phyloP scores from a whole-genome alignment of 1,140 invertebrate genomes.

The Dufourea novaeangliae region DNA sequence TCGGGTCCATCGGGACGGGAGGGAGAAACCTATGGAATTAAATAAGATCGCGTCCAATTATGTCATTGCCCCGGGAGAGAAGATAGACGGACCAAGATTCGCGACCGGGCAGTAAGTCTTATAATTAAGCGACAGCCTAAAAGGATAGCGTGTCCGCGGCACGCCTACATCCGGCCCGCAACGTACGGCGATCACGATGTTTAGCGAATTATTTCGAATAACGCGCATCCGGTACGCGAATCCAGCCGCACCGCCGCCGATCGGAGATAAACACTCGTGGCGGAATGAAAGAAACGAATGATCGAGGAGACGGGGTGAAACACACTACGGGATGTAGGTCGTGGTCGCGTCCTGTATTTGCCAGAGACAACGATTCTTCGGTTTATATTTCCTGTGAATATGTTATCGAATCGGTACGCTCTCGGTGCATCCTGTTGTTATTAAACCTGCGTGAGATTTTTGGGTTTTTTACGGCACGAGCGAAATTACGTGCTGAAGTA shows the following conservation, averaged over 20 bases:
- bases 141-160: constrained; percentile 20
- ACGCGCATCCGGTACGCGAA: constrained; percentile 9
- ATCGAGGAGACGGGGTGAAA: background rate
- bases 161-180: constrained; percentile 39
- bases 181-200: constrained; percentile 24
- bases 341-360: background rate
- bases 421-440: background rate
- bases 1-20: too few relatives aligned
- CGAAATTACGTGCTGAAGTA: too few relatives aligned
- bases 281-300: background rate
- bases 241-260: too few relatives aligned
- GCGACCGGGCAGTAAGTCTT: background rate
- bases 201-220: constrained; percentile 32
- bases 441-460: too few relatives aligned
- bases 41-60: background rate
- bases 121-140: constrained; percentile 36
- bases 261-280: background rate
- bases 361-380: background rate
- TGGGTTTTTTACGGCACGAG: too few relatives aligned
- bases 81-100: background rate
- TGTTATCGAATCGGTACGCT: background rate
- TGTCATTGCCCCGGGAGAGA: background rate
- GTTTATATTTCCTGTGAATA: background rate
- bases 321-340: background rate
- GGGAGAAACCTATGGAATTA: too few relatives aligned